These are phyloP conservation scores for Calephelis perditalis DNA, from an alignment of 2,888 invertebrate genomes.

Conservation along the genomic window DNA sequence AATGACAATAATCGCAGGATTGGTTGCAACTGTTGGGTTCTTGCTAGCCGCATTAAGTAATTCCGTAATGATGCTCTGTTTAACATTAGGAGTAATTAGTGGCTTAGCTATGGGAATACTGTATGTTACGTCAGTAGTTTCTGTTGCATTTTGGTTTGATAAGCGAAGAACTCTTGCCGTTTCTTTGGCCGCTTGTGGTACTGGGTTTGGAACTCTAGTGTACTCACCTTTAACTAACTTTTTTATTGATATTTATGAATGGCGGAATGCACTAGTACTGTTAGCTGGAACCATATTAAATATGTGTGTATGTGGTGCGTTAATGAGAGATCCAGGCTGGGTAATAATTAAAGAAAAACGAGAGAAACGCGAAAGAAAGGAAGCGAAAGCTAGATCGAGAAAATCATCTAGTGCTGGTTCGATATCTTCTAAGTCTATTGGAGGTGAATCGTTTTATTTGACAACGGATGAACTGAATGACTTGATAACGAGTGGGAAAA, in stretches of 20 bases:
- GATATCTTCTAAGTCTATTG: slow-evolving; percentile 66
- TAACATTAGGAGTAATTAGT: slow-evolving; percentile 90
- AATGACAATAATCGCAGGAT: slow-evolving; percentile 85
- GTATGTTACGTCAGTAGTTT: slow-evolving; percentile 93
- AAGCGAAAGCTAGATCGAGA: slow-evolving; percentile 56
- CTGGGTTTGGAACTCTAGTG: slow-evolving; percentile 92
- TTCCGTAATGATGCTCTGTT: slow-evolving; percentile 85
- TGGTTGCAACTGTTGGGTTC: slow-evolving; percentile 86
- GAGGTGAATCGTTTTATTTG: slow-evolving; percentile 70
- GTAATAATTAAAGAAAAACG: slow-evolving; percentile 80
- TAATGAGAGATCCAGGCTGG: slow-evolving; percentile 94
- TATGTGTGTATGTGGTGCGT: slow-evolving; percentile 89
- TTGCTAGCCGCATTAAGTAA: slow-evolving; percentile 83
- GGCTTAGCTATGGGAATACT: slow-evolving; percentile 90
- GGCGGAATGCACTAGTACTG: slow-evolving; percentile 88
- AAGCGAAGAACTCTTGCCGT: slow-evolving; percentile 91
- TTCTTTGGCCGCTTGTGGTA: slow-evolving; percentile 91
- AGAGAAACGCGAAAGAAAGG: slow-evolving; percentile 70
- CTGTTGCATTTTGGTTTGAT: slow-evolving; percentile 95
- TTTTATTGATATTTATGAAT: slow-evolving; percentile 84
- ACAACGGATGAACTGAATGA: slow-evolving; percentile 81
- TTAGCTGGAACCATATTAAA: slow-evolving; percentile 90
- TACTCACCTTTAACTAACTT: slow-evolving; percentile 90
- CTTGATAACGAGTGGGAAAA: slow-evolving; percentile 82
- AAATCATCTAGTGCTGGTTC: slow-evolving; percentile 72